These are phyloP conservation scores for Pseudochirops cupreus DNA, from an alignment of 2,797 vertebrate species.

Conservation along the genomic window DNA sequence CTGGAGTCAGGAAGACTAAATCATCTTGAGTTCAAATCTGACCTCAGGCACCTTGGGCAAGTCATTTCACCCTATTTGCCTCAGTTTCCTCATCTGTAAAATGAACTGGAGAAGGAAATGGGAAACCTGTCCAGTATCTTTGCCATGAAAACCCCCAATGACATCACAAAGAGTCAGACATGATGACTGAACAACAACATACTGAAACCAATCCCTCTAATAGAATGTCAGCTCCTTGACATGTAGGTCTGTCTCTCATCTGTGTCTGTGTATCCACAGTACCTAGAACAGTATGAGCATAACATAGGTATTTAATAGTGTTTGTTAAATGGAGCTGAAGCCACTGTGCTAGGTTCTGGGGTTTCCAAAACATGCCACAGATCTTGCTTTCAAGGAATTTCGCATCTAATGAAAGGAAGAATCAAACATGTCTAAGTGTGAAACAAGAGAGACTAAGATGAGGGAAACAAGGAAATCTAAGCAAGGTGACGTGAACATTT, in stretches of 20 bases:
- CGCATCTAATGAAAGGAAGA: no score
- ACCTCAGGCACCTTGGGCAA: neutral
- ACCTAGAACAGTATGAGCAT: no score
- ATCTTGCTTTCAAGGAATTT: no score
- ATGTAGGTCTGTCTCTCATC: no score
- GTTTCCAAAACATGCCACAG: no score
- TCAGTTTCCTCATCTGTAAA: neutral
- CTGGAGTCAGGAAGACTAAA: neutral
- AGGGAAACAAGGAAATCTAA: conserved; percentile 34
- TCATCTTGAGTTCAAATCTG: neutral
- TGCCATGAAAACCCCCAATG: neutral
- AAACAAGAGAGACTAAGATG: neutral
- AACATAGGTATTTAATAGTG: no score
- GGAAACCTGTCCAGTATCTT: neutral
- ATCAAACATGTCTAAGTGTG: no score
- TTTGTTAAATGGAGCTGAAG: no score
- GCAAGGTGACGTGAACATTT: neutral
- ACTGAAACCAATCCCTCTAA: no score
- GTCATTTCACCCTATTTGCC: neutral
- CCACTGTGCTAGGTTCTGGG: no score
- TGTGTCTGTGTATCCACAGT: no score
- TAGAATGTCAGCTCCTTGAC: no score
- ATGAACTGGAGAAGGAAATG: neutral
- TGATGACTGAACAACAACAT: neutral
- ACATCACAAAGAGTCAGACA: neutral